phyloP scores from a whole-genome alignment of 2,113 vertebrate genomes.

The Octodon degus region DNA sequence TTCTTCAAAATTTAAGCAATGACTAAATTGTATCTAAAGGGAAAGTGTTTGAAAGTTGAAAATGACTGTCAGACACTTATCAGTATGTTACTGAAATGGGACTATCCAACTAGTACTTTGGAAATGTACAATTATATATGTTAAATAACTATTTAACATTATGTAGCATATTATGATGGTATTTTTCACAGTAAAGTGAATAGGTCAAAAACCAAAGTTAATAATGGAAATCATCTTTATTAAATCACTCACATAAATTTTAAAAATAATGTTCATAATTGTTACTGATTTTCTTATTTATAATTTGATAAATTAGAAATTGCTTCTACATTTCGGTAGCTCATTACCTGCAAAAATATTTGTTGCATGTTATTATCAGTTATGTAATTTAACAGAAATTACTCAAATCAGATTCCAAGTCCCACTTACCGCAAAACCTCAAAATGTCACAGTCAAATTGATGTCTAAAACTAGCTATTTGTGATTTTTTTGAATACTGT shows the following conservation, averaged over 20 bases:
- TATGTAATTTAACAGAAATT: not conserved
- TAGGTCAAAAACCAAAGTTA: not conserved
- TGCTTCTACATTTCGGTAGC: not conserved
- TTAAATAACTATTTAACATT: not conserved
- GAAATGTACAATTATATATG: not conserved
- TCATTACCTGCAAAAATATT: not conserved
- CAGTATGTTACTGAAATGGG: not conserved
- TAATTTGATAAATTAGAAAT: not conserved
- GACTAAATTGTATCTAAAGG: constrained; percentile 7
- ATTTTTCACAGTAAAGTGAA: not conserved
- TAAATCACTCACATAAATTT: not conserved
- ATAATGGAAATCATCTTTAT: not conserved
- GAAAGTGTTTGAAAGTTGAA: constrained; percentile 22
- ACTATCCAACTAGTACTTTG: not conserved
- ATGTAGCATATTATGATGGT: not conserved
- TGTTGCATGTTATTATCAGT: not conserved
- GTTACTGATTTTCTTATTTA: not conserved
- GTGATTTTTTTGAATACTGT: not conserved
- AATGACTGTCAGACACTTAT: not conserved
- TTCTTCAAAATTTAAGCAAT: constrained; percentile 34
- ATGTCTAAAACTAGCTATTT: not conserved
- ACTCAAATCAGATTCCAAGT: constrained; percentile 18
- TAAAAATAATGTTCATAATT: not conserved
- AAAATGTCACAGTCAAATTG: constrained; percentile 28
- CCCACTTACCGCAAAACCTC: not conserved